phyloP scores from a whole-genome alignment of 2,888 invertebrate genomes.

The Urechis unicinctus region DNA sequence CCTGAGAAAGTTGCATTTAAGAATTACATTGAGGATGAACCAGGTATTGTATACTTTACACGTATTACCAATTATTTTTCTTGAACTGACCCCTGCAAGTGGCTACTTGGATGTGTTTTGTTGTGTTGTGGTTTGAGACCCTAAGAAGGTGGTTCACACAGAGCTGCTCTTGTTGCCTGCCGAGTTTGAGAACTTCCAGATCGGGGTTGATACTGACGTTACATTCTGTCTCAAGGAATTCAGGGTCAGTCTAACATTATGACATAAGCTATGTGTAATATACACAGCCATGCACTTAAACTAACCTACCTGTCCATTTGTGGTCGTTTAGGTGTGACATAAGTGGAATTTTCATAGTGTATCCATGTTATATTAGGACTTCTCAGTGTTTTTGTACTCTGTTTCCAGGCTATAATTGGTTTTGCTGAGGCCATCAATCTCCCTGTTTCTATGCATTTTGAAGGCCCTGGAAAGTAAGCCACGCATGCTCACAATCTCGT shows the following conservation, averaged over 20 bases:
- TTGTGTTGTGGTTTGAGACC: constrained; percentile 49
- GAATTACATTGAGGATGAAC: constrained; percentile 69
- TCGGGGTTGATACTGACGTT: constrained; percentile 63
- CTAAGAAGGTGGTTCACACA: constrained; percentile 66
- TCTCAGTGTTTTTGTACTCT: too few species aligned
- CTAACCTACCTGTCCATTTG: background rate
- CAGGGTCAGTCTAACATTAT: constrained; percentile 51
- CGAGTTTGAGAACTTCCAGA: constrained; percentile 67
- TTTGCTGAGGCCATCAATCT: constrained; percentile 72
- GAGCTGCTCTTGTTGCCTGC: constrained; percentile 67
- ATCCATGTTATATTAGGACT: too few species aligned
- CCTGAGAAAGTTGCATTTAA: constrained; percentile 62
- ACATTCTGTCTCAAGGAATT: constrained; percentile 84
- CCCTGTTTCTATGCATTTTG: constrained; percentile 67
- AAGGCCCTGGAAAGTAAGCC: constrained; percentile 65
- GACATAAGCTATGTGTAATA: background rate
- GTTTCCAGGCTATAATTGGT: constrained; percentile 59
- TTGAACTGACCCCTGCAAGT: background rate
- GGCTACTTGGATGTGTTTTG: background rate
- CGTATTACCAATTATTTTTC: background rate
- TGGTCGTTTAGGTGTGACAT: background rate
- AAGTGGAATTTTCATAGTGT: background rate
- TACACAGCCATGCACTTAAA: background rate
- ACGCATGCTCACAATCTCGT: too few species aligned
- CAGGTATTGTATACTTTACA: constrained; percentile 44